Evolutionary conservation across 1,140 invertebrate genomes (phyloP), one percentile per base, ranked within the genome.

Genomic region (Lepidurus apus): DNA sequence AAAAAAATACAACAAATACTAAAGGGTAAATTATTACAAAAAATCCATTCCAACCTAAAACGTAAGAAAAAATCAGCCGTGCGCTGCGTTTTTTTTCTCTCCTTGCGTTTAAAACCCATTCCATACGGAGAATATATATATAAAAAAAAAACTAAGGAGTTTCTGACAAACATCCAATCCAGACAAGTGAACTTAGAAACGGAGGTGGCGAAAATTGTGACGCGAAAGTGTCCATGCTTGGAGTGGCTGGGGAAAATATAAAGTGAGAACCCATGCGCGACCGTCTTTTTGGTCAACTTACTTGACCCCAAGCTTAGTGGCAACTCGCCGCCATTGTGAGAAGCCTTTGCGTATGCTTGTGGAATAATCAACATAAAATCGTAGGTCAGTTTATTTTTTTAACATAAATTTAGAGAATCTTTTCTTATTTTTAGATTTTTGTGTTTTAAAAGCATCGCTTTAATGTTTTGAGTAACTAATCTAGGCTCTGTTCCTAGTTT

Each of bases 221-320:
- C 42, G n/a, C 17, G 21, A 76, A 42, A n/a, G 11, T 47, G 21
- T 47, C 45, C 75, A 42, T 47, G 43, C 45, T 76, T 76, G 17
- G 17, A 13, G 53, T 65, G 21, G 21, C 8, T 34, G 34, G 9
- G 53, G 1, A 65, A 65, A 65, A 13, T 65, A 34, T 34, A 34
- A 7, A 7, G 53, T 65, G 53, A 34, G 53, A 65, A 65, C 53
- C 53, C 53, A 65, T 42, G 73, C 73, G 26, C 43, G 77, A 44
- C 73, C 42, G n/a, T 24, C 34, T 42, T 17, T n/a, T 42, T 75
- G 26, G 11, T 78, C 82, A 84, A 94, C 93, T 94, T 94, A 95
- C 93, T 94, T 93, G 88, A 95, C 93, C 90, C 93, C 93, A 83
- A 95, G 91, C 87, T 94, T 95, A 86, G 92, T 93, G 86, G 93